Evolutionary conservation across 2,113 vertebrate species (phyloP).

Genomic region (Axis porcinus): DNA sequence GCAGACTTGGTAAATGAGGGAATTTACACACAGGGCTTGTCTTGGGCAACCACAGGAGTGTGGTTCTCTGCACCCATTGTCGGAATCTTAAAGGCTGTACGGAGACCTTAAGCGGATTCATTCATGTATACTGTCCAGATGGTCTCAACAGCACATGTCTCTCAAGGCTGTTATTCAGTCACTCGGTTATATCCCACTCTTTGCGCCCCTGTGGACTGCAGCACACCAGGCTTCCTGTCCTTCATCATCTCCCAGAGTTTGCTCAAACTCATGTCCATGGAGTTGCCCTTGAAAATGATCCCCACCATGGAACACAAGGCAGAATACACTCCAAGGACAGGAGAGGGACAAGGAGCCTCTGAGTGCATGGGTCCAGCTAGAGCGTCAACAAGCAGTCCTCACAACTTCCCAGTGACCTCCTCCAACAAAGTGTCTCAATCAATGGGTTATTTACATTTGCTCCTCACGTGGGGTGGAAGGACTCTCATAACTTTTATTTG

Average conservation of each 20-base stretch:
- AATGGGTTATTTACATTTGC: background rate
- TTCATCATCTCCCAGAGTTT: background rate
- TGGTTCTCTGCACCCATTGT: background rate
- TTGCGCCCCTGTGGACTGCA: background rate
- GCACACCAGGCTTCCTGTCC: background rate
- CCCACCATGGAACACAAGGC: background rate
- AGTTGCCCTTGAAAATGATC: background rate
- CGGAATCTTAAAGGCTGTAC: background rate
- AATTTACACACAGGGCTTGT: background rate
- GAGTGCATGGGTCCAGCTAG: background rate
- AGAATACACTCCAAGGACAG: background rate
- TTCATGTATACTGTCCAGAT: background rate
- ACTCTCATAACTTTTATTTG: background rate
- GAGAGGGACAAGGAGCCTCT: background rate
- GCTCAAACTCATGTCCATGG: background rate
- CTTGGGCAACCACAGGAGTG: background rate
- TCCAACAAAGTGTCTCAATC: background rate
- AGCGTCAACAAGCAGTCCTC: background rate
- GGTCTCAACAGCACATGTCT: background rate
- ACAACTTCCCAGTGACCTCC: background rate
- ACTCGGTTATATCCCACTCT: background rate
- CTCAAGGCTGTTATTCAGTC: background rate
- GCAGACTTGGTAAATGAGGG: background rate
- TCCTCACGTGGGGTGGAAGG: background rate
- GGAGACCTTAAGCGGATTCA: background rate